phyloP scores from a whole-genome alignment of 1,140 invertebrate genomes.

The Linepithema humile region DNA sequence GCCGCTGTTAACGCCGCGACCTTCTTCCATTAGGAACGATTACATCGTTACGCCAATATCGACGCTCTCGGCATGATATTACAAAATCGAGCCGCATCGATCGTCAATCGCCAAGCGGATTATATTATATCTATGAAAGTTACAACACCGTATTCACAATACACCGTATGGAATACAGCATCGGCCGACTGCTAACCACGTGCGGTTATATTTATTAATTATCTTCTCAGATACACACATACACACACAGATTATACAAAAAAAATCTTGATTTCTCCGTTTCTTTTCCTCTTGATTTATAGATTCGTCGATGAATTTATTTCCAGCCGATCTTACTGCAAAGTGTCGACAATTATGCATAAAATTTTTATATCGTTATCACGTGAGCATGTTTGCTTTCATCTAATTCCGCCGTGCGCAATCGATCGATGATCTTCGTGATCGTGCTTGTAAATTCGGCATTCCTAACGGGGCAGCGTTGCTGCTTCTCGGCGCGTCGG shows the following conservation, averaged over 20 bases:
- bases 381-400: not conserved
- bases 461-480: slow-evolving; percentile 23
- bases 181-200: not conserved
- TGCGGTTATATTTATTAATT: not conserved
- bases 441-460: slow-evolving; percentile 35
- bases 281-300: not conserved
- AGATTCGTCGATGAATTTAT: not conserved
- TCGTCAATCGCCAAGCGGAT: slow-evolving; percentile 29
- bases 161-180: not conserved
- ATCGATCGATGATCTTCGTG: slow-evolving; percentile 1
- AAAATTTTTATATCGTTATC: not conserved
- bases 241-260: not conserved
- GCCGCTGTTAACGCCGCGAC: slow-evolving; percentile 46
- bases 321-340: not conserved
- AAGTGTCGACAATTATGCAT: not conserved
- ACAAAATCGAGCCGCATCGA: slow-evolving; percentile 44
- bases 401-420: not conserved
- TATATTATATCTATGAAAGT: slow-evolving; percentile 21
- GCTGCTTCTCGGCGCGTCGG: slow-evolving; percentile 22
- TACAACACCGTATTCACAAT: slow-evolving; percentile 4
- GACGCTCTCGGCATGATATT: slow-evolving; percentile 57
- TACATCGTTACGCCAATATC: slow-evolving; percentile 63
- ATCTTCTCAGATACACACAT: not conserved
- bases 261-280: not conserved
- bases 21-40: slow-evolving; percentile 65